phyloP scores from a whole-genome alignment of 53 echinoderm and acorn worm species.

The Paracentrotus lividus region DNA sequence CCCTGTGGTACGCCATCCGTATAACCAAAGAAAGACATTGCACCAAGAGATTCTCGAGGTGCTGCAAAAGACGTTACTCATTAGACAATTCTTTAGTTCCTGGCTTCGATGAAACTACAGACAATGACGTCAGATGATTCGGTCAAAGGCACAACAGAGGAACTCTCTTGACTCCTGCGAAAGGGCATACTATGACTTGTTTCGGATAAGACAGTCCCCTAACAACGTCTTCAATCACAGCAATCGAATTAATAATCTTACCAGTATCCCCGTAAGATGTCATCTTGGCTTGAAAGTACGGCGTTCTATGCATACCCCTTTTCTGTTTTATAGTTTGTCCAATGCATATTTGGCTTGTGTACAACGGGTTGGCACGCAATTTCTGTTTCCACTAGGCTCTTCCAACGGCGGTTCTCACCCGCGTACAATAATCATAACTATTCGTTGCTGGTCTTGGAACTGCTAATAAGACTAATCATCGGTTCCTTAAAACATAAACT shows the following conservation, averaged over 20 bases:
- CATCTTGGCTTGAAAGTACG: background rate
- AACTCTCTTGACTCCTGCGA: background rate
- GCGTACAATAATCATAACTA: background rate
- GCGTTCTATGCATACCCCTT: background rate
- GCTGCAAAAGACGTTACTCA: background rate
- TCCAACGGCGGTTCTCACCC: background rate
- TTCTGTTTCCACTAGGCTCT: background rate
- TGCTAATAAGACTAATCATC: background rate
- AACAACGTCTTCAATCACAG: background rate
- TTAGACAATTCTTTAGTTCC: no score
- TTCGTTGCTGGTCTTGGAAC: background rate
- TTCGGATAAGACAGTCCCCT: background rate
- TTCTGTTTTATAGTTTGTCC: background rate
- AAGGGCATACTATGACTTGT: background rate
- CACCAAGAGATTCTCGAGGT: background rate
- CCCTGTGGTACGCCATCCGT: background rate
- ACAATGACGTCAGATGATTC: background rate
- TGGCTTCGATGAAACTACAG: background rate
- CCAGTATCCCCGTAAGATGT: background rate
- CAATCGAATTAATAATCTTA: background rate
- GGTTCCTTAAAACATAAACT: background rate
- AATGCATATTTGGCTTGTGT: background rate
- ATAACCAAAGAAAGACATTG: background rate
- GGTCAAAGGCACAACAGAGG: background rate
- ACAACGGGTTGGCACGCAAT: background rate